A percentile compares a stretch with the other conserved stretches of the same genome.
phyloP scores from a whole-genome alignment of 2,888 invertebrate genomes.

The Rhaphigaster nebulosa region DNA sequence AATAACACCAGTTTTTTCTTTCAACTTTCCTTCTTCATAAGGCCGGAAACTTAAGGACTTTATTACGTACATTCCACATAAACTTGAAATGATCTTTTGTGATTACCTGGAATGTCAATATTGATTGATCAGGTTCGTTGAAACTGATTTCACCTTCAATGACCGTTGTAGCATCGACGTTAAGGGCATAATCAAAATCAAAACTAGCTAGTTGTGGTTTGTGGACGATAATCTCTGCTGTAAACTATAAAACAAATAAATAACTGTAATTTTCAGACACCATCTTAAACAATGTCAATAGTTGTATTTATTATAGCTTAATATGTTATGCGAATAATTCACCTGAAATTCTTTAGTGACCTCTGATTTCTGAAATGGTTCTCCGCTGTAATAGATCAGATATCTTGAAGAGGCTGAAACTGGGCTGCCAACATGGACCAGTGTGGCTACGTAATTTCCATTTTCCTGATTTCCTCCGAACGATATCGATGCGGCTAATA shows the following conservation, averaged over 20 bases:
- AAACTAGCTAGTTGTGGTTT: slow-evolving; percentile 71
- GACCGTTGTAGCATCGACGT: slow-evolving; percentile 58
- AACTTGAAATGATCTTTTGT: background rate
- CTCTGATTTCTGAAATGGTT: slow-evolving; percentile 67
- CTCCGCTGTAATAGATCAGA: slow-evolving; percentile 70
- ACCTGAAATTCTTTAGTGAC: slow-evolving; percentile 65
- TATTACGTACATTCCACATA: too few relatives aligned
- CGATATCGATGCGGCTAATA: slow-evolving; percentile 72
- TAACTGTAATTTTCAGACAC: background rate
- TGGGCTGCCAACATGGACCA: slow-evolving; percentile 73
- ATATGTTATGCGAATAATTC: background rate
- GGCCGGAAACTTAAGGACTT: too few relatives aligned
- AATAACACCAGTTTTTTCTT: too few relatives aligned
- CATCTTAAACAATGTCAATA: background rate
- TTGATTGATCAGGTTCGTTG: slow-evolving; percentile 46
- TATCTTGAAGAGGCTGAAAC: slow-evolving; percentile 73
- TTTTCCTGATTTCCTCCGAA: slow-evolving; percentile 73
- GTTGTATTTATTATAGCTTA: background rate
- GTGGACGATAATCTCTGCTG: slow-evolving; percentile 55
- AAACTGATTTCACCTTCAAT: slow-evolving; percentile 61
- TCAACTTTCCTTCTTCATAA: too few relatives aligned
- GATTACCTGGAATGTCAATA: slow-evolving; percentile 68
- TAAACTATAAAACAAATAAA: slow-evolving; percentile 44
- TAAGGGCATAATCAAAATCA: slow-evolving; percentile 61
- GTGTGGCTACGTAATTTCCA: slow-evolving; percentile 72